These are phyloP conservation scores for Micronycteris hirsuta DNA, from an alignment of 2,113 vertebrate species.

Conservation along the genomic window DNA sequence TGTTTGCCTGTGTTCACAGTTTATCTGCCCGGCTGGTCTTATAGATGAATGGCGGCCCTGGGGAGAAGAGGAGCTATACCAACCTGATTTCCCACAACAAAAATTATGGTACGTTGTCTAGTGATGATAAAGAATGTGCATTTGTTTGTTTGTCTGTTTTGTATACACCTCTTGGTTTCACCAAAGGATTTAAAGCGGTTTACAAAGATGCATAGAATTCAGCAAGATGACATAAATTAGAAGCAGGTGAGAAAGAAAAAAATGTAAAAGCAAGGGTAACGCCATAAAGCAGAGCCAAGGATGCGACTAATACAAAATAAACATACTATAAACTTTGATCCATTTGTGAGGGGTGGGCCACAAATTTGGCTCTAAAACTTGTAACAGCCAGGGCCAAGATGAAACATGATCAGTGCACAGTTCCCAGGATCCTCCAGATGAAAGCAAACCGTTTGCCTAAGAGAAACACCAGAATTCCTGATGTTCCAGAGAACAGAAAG, in stretches of 20 bases:
- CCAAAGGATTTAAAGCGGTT: conserved; percentile 47
- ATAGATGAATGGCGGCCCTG: neutral
- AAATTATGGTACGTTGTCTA: neutral
- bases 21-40: neutral
- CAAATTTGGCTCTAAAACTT: conserved; percentile 68
- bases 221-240: conserved; percentile 71
- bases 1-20: neutral
- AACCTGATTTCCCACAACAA: neutral
- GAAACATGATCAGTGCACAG: conserved; percentile 58
- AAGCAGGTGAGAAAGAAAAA: conserved; percentile 70
- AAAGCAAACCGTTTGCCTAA: conserved; percentile 61
- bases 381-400: conserved; percentile 62
- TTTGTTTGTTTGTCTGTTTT: conserved; percentile 48
- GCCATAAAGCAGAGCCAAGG: conserved; percentile 68
- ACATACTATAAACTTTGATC: conserved; percentile 74
- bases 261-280: conserved; percentile 40
- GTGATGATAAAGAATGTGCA: neutral
- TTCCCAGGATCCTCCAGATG: conserved; percentile 62
- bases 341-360: conserved; percentile 69
- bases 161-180: conserved; percentile 38
- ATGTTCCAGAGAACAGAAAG: conserved; percentile 38
- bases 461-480: conserved; percentile 55
- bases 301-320: conserved; percentile 75
- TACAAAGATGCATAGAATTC: conserved; percentile 43
- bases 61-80: neutral